These are phyloP conservation scores for Perognathus longimembris DNA, from an alignment of 2,113 vertebrate genomes.

Conservation along the genomic window DNA sequence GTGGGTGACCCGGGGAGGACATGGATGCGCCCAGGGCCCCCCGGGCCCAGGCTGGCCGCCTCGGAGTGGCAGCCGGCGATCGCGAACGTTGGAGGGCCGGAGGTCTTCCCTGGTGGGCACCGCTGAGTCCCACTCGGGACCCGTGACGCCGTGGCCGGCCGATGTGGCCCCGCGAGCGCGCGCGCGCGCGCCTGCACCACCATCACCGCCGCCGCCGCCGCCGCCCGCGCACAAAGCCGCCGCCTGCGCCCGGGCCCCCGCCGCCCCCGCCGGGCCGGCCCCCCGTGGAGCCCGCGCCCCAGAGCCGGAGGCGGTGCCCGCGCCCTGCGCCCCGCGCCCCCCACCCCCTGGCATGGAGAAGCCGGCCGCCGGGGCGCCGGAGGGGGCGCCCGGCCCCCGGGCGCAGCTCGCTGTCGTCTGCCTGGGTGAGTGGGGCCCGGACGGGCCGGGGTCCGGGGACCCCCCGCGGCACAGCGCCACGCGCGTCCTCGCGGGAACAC, in stretches of 20 bases:
- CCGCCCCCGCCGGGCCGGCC: constrained; percentile 65
- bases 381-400: constrained; percentile 81
- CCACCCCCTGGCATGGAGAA: constrained; percentile 80
- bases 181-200: constrained; percentile 58
- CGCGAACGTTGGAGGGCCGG: constrained; percentile 59
- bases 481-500: too few relatives aligned
- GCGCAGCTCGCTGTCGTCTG: constrained; percentile 86
- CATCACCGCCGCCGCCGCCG: constrained; percentile 18
- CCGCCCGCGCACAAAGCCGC: constrained; percentile 39
- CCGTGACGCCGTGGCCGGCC: constrained; percentile 69
- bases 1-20: neutral
- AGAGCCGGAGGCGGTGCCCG: constrained; percentile 52
- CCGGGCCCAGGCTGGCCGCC: constrained; percentile 15
- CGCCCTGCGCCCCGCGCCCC: too few relatives aligned
- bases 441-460: neutral
- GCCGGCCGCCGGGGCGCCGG: constrained; percentile 70
- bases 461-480: too few relatives aligned
- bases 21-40: constrained; percentile 1
- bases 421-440: constrained; percentile 83
- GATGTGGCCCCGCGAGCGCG: constrained; percentile 68
- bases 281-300: neutral
- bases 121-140: constrained; percentile 66
- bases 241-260: neutral
- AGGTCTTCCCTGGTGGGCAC: constrained; percentile 66
- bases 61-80: constrained; percentile 51